Evolutionary conservation across 1,140 invertebrate species (phyloP).

Genomic region (Drosophila kikkawai): DNA sequence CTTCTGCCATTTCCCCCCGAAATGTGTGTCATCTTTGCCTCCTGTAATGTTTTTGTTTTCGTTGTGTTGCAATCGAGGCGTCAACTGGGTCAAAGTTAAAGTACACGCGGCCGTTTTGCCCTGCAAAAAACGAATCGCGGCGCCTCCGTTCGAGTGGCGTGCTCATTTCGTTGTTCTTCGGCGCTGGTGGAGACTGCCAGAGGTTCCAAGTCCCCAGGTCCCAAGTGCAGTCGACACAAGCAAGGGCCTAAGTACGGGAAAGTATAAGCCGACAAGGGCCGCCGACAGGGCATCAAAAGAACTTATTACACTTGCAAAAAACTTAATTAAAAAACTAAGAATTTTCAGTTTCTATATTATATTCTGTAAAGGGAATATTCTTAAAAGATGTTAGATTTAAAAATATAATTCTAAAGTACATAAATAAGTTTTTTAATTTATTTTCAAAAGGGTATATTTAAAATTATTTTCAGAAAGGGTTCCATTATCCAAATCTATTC

Average conservation of each 20-base stretch:
- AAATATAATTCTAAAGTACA: no score
- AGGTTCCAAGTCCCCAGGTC: conserved; percentile 24
- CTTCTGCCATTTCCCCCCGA: not conserved
- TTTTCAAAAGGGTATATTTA: not conserved
- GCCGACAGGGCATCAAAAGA: conserved; percentile 44
- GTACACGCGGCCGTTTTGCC: conserved; percentile 18
- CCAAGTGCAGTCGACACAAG: conserved; percentile 44
- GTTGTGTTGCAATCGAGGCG: conserved; percentile 68
- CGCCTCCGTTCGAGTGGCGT: conserved; percentile 59
- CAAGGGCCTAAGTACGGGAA: conserved; percentile 28
- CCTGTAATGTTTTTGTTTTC: conserved; percentile 8
- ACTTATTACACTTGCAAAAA: conserved; percentile 24
- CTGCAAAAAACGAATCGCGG: conserved; percentile 51
- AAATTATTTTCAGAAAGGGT: not conserved
- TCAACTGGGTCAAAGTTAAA: conserved; percentile 82
- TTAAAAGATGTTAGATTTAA: not conserved
- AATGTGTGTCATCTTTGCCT: conserved; percentile 42
- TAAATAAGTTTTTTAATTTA: not conserved
- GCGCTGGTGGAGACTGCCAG: conserved; percentile 7
- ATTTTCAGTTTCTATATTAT: no score
- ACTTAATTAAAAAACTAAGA: not conserved
- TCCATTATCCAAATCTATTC: not conserved
- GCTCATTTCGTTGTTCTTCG: conserved; percentile 58
- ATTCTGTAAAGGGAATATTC: not conserved
- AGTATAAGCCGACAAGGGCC: conserved; percentile 50